Evolutionary conservation across 2,113 vertebrate species (phyloP).

Genomic region (Tupaia chinensis): DNA sequence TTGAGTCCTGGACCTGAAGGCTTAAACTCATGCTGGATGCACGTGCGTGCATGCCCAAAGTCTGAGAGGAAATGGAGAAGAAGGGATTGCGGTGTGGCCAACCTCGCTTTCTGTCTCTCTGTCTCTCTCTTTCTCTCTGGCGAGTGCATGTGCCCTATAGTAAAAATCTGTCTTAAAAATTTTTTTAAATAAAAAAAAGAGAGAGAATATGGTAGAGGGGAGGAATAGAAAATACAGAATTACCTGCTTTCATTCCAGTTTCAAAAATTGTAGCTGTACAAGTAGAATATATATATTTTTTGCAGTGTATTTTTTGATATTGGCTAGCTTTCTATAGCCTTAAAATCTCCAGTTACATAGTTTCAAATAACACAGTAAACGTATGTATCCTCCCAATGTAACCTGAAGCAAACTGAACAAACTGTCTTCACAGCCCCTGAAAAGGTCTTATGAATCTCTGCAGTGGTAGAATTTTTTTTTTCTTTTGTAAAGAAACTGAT

Average conservation of each 20-base stretch:
- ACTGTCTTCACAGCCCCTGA: neutral
- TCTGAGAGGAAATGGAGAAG: too few relatives aligned
- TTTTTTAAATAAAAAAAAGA: too few relatives aligned
- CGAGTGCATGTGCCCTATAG: too few relatives aligned
- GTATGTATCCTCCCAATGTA: slow-evolving; percentile 32
- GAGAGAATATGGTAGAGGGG: neutral
- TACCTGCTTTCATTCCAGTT: slow-evolving; percentile 36
- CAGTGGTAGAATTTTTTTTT: slow-evolving; percentile 35
- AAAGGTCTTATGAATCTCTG: slow-evolving; percentile 29
- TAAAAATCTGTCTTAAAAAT: too few relatives aligned
- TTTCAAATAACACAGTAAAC: slow-evolving; percentile 58
- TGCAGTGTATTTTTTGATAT: slow-evolving; percentile 42
- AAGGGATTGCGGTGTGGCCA: too few relatives aligned
- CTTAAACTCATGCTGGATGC: too few relatives aligned
- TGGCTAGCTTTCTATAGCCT: slow-evolving; percentile 49
- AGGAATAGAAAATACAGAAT: neutral
- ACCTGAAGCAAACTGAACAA: slow-evolving; percentile 58
- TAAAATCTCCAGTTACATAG: slow-evolving; percentile 59
- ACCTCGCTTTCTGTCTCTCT: too few relatives aligned
- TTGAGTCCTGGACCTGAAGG: too few relatives aligned
- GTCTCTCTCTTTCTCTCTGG: too few relatives aligned
- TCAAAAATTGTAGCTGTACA: slow-evolving; percentile 22
- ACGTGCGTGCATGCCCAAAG: too few relatives aligned
- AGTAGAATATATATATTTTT: slow-evolving; percentile 7
- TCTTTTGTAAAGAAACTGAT: slow-evolving; percentile 38